A percentile compares a stretch with the other conserved stretches of the same genome.
Evolutionary conservation across 2,113 vertebrate genomes (phyloP).

Genomic region (Platysteira castanea): DNA sequence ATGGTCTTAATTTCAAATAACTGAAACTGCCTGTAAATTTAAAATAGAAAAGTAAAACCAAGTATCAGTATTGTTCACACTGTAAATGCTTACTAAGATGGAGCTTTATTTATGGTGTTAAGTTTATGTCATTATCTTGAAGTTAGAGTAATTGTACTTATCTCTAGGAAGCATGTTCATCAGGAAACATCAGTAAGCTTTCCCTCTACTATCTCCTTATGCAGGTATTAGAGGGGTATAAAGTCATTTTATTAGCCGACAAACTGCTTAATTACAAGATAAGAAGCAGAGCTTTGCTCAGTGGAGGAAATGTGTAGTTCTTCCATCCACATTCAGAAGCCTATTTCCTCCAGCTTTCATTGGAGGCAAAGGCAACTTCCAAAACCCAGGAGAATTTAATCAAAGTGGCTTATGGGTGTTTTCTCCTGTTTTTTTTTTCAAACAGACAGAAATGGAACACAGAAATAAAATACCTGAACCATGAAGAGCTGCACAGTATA

Average conservation of each 20-base stretch:
- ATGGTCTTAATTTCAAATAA: background rate
- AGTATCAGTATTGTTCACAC: background rate
- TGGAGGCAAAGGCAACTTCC: background rate
- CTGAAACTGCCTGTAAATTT: background rate
- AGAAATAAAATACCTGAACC: background rate
- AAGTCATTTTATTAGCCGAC: background rate
- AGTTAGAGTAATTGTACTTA: background rate
- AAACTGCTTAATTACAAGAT: background rate
- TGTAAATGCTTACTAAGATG: background rate
- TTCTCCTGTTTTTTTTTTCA: background rate
- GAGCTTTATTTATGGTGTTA: background rate
- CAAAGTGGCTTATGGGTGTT: background rate
- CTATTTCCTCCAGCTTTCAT: background rate
- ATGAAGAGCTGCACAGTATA: background rate
- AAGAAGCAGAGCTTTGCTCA: background rate
- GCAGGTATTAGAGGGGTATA: background rate
- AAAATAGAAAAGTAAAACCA: background rate
- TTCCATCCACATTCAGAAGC: background rate
- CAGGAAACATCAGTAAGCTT: background rate
- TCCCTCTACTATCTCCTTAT: background rate
- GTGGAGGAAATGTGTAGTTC: background rate
- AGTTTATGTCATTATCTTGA: background rate
- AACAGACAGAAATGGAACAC: background rate
- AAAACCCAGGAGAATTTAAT: background rate
- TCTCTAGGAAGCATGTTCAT: background rate